These are phyloP conservation scores for Tribolium freemani DNA, from an alignment of 2,888 invertebrate species.

Conservation along the genomic window DNA sequence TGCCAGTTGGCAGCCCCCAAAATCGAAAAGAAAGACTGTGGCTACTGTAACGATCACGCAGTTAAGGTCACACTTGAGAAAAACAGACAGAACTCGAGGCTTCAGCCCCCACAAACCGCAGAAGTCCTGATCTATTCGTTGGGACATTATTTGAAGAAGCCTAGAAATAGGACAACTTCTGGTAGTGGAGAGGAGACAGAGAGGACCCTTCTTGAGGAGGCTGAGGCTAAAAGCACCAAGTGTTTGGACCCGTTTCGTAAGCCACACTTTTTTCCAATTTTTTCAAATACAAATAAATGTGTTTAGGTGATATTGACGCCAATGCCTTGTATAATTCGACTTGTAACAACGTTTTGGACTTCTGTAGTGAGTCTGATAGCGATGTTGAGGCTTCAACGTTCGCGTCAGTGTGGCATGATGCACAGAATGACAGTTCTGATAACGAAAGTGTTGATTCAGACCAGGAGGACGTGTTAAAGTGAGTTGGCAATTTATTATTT, in stretches of 20 bases:
- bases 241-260: conserved; percentile 75
- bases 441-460: conserved; percentile 84
- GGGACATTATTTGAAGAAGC: conserved; percentile 74
- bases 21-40: conserved; percentile 78
- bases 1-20: conserved; percentile 85
- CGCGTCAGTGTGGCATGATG: conserved; percentile 75
- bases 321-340: conserved; percentile 69
- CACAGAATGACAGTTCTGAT: conserved; percentile 80
- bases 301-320: conserved; percentile 71
- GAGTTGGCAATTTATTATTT: background rate
- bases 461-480: conserved; percentile 83
- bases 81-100: conserved; percentile 74
- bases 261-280: conserved; percentile 46
- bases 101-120: conserved; percentile 76
- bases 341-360: conserved; percentile 75
- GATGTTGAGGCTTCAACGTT: conserved; percentile 78
- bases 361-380: conserved; percentile 82
- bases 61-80: conserved; percentile 75
- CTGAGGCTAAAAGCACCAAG: conserved; percentile 67
- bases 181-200: conserved; percentile 60
- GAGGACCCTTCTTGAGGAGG: conserved; percentile 65
- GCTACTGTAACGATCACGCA: conserved; percentile 80
- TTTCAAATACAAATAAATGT: background rate
- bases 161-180: conserved; percentile 56
- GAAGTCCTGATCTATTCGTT: conserved; percentile 77